Percentiles rank a stretch among this genome's conserved stretches.
phyloP scores from a whole-genome alignment of 2,113 vertebrate genomes.

The Saguinus midas region DNA sequence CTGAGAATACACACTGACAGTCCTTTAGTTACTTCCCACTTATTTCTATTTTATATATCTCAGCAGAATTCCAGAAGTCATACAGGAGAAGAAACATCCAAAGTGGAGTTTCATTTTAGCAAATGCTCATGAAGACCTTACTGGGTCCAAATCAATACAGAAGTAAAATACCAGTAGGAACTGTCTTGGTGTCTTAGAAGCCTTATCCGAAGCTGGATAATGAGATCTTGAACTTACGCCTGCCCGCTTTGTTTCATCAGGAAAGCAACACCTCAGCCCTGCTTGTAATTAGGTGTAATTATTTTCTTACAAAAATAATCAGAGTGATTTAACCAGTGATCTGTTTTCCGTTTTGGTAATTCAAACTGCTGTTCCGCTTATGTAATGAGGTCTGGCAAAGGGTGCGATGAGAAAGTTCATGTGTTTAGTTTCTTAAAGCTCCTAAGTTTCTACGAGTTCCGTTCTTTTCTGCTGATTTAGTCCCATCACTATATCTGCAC shows the following conservation, averaged over 20 bases:
- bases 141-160: conserved; percentile 58
- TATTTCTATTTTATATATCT: conserved; percentile 51
- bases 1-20: neutral
- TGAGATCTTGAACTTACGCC: conserved; percentile 58
- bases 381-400: neutral
- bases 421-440: neutral
- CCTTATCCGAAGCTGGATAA: conserved; percentile 40
- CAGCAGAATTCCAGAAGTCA: conserved; percentile 61
- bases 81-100: neutral
- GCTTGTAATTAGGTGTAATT: conserved; percentile 67
- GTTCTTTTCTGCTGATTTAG: neutral
- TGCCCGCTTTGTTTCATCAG: conserved; percentile 58
- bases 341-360: conserved; percentile 55
- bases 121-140: neutral
- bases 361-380: neutral
- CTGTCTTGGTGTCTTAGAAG: conserved; percentile 48
- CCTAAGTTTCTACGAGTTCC: neutral
- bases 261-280: conserved; percentile 48
- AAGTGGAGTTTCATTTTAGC: conserved; percentile 64
- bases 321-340: conserved; percentile 76
- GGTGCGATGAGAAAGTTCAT: neutral
- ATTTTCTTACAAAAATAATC: conserved; percentile 72
- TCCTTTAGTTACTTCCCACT: neutral
- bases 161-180: conserved; percentile 51
- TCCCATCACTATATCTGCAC: neutral